Base-by-base conservation (phyloP, 2,888 invertebrate species). In the Pterobdella sp. region DNA sequence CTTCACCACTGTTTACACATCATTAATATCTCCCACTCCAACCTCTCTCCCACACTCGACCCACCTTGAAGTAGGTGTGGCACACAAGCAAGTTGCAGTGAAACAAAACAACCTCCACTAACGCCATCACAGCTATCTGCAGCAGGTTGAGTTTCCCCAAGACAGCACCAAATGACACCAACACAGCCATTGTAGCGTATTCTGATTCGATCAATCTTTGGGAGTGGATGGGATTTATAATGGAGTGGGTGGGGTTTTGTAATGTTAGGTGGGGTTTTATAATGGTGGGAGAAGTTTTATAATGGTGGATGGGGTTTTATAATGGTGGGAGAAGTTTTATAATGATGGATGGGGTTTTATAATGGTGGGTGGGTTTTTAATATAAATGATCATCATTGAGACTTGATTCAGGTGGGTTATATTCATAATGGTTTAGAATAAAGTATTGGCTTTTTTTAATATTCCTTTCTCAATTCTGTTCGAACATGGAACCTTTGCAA, bases 121-220 rank as follows among this genome's bases (percentile, higher is more conserved):
- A 77, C 0, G 83, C 83, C 78, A 86, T 82, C 22, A 86, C 75
- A 1, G 85, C 77, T 73, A 85, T 81, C 77, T 86, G 85, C 3
- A 84, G 75, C 0, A 85, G 84, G 56, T 82, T 83, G 1, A 83
- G 80, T 79, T 85, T 84, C 10, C 86, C 86, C 10, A 86, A 79
- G 3, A 86, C 79, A 0, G 85, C 86, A n/a, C 86, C 85, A 79
- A 86, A 85, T 26, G 85, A 82, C 73, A 86, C 86, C 65, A 86
- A 79, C 1, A 86, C 80, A 2, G 84, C 81, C 1, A 84, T 85
- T 7, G 84, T 81, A 0, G 84, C 83, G 74, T 76, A 76, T 52
- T 77, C 77, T 3, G 76, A 72, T 29, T 73, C 63, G 36, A 77
- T 66, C 67, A 77, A 60, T 1, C 77, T 77, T 76, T 0, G 69